Evolutionary conservation across 2,797 vertebrate species (phyloP), one percentile per base, ranked within the genome.

Genomic region (Pangasius macronema): DNA sequence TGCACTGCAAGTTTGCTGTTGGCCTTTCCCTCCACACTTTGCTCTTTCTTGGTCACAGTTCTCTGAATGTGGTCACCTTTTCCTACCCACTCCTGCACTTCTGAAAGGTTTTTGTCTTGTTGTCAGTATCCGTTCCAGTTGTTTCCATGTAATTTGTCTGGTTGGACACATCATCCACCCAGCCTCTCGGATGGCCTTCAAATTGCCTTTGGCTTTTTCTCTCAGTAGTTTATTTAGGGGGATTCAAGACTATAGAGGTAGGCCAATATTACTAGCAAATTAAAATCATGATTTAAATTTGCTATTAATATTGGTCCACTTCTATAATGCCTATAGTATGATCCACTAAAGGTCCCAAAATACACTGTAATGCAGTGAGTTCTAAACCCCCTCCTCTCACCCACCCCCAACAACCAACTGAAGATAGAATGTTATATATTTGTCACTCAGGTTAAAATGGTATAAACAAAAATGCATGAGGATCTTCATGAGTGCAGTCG

Each of bases 1-100:
- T 0, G 70, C 82, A 77, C 81, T 80, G 65, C 83, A 79, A 81
- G 83, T 39, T 85, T 67, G 83, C 86, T 76, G 86, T 68, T 82
- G 81, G 86, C 81, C 72, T 1, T 84, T 84, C 57, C 77, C 57
- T 8, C 57, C 72, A 79, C 86, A 87, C 30, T 57, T 87, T 68
- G 0, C 6, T 11, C 84, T 87, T 82, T 82, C 72, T 72, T 87
- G 82, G 82, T 87, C 61, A 49, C 20, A 84, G 18, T 0, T 82
- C 86, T 3, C 8, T n/a, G 6, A 53, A 77, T 6, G 55, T 83
- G 81, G 63, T 83, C 24, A 77, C 70, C 65, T 83, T 83, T 13
- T 77, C 82, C 86, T 67, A 87, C 75, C 86, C 57, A 55, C 82
- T 67, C 51, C 0, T 55, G 33, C 55, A 76, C 14, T 85, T 85